These are phyloP conservation scores for Semotilus atromaculatus DNA, from an alignment of 2,797 vertebrate genomes.

Conservation along the genomic window DNA sequence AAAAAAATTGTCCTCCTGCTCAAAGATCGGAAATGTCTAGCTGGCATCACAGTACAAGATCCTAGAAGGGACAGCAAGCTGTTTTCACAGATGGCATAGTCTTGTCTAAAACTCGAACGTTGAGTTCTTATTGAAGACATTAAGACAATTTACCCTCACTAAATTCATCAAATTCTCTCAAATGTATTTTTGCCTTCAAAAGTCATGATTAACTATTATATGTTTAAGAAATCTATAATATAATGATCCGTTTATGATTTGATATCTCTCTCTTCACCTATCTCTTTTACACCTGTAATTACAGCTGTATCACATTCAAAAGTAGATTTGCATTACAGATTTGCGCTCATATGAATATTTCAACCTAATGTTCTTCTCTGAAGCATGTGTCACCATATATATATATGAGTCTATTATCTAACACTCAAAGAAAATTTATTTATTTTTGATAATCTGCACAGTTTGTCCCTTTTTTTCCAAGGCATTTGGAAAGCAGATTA, in stretches of 20 bases:
- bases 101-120: not conserved
- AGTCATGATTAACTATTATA: not conserved
- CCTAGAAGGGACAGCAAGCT: not conserved
- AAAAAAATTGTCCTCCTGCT: too few species aligned
- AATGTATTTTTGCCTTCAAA: not conserved
- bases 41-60: not conserved
- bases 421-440: not conserved
- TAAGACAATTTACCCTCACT: not conserved
- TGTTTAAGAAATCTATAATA: not conserved
- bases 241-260: not conserved
- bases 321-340: conserved; percentile 3
- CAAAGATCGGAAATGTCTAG: not conserved
- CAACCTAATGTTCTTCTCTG: not conserved
- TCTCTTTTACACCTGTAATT: too few species aligned
- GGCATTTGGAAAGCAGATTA: not conserved
- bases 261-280: not conserved
- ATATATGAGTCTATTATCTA: not conserved
- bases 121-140: not conserved
- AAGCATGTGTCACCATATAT: not conserved
- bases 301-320: not conserved
- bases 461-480: not conserved
- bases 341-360: not conserved
- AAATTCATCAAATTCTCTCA: not conserved
- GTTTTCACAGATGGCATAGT: not conserved
- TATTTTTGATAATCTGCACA: not conserved